Evolutionary conservation across 2,113 vertebrate species (phyloP).

Genomic region (Bungarus multicinctus): DNA sequence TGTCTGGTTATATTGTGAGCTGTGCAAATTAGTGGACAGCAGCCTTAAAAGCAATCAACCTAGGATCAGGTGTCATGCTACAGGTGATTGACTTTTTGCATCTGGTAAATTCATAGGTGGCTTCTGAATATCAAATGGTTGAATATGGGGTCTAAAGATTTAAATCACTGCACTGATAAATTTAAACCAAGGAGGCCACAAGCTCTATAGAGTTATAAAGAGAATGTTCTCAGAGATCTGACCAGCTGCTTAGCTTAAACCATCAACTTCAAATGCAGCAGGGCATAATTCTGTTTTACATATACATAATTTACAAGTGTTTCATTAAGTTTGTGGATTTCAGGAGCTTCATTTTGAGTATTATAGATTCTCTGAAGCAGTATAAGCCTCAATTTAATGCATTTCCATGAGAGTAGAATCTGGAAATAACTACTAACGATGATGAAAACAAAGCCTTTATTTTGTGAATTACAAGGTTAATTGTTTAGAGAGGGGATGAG

Average conservation of each 20-base stretch:
- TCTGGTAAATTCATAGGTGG: neutral
- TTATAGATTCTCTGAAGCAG: constrained; percentile 4
- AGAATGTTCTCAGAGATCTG: neutral
- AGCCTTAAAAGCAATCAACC: neutral
- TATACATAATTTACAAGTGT: constrained; percentile 7
- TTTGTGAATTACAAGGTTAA: constrained; percentile 37
- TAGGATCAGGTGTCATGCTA: neutral
- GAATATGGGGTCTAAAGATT: neutral
- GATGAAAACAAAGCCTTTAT: constrained; percentile 8
- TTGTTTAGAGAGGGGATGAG: constrained; percentile 43
- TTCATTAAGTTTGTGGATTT: constrained; percentile 21
- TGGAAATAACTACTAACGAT: constrained; percentile 31
- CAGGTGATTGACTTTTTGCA: neutral
- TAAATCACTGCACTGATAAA: neutral
- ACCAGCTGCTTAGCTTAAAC: neutral
- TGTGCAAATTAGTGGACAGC: neutral
- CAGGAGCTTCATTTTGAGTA: constrained; percentile 19
- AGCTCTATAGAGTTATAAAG: neutral
- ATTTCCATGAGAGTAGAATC: constrained; percentile 23
- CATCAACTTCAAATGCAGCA: neutral
- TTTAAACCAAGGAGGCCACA: neutral
- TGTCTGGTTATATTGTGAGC: neutral
- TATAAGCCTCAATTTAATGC: constrained; percentile 25
- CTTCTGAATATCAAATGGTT: neutral
- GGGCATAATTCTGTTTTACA: constrained; percentile 22